A percentile compares a stretch with the other conserved stretches of the same genome.
phyloP scores from a whole-genome alignment of 2,888 invertebrate species.

The Drosophila affinis region DNA sequence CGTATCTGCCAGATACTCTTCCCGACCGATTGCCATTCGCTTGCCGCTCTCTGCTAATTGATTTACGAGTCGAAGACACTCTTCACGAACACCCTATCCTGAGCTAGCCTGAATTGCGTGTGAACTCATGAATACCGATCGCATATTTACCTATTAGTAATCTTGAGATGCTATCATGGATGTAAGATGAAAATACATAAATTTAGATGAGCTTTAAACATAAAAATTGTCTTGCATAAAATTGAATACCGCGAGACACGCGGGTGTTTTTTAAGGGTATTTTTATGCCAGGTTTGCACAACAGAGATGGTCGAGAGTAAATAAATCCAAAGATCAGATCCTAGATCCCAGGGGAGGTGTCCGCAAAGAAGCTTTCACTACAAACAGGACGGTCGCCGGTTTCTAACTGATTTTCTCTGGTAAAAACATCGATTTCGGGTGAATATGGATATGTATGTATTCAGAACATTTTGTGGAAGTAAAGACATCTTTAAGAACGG shows the following conservation, averaged over 20 bases:
- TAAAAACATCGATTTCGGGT: too few species aligned
- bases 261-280: neutral
- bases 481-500: neutral
- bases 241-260: too few species aligned
- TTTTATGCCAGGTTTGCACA: neutral
- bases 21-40: neutral
- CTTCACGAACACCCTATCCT: constrained; percentile 20
- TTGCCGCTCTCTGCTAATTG: constrained; percentile 48
- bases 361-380: neutral
- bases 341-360: neutral
- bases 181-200: neutral
- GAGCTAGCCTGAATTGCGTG: neutral
- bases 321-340: neutral
- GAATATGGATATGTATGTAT: too few species aligned
- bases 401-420: neutral
- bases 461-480: neutral
- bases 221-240: neutral
- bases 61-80: constrained; percentile 39
- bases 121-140: neutral
- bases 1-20: constrained; percentile 39
- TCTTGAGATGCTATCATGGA: too few species aligned
- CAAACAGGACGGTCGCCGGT: neutral
- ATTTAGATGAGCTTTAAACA: neutral
- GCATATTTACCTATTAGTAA: neutral
- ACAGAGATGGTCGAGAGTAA: neutral